Base-by-base conservation (phyloP, 2,797 vertebrate species). In the Sebastes trivittatus region DNA sequence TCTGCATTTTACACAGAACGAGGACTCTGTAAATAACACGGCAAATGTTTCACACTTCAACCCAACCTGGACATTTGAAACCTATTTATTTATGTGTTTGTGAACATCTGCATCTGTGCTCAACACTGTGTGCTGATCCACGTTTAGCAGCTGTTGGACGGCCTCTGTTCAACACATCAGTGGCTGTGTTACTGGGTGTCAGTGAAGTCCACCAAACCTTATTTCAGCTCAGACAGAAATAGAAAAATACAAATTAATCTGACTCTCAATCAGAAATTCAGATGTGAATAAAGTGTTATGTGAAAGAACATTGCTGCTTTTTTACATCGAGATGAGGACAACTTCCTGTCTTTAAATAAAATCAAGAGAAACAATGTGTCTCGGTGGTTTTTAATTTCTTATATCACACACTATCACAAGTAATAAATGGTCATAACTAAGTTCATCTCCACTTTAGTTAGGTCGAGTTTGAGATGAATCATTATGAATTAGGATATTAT, bases 11-110 rank as follows among this genome's bases (percentile, higher is more conserved):
- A 89, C 81, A 89, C 75, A 84, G 89, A 81, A 86, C 72, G 67
- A 92, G 90, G 90, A 95, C 93, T 92, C 90, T 95, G 94, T 93
- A 90, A 93, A 95, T 92, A 94, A 80, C 80, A 91, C 60, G 63
- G 78, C 84, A 69, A 85, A 88, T 62, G 84, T 86, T 89, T 91
- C 85, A 88, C 84, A 85, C 80, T 70, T 89, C 64, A 85, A 68
- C 83, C 83, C 73, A 69, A 83, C 87, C 80, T 72, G 85, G 91
- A 93, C 82, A 66, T 82, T 85, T 83, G 52, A 72, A 90, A 83
- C 70, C 83, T 91, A 81, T 91, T 92, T 93, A 88, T 92, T 91
- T 64, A 84, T 83, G 85, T 75, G 81, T 89, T 87, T 87, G 85
- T 85, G 76, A 90, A 86, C 79, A 76, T 83, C 87, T 87, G 82